A percentile compares a stretch with the other conserved stretches of the same genome.
Evolutionary conservation across 2,888 invertebrate genomes (phyloP).

Genomic region (Strigamia crassipes): DNA sequence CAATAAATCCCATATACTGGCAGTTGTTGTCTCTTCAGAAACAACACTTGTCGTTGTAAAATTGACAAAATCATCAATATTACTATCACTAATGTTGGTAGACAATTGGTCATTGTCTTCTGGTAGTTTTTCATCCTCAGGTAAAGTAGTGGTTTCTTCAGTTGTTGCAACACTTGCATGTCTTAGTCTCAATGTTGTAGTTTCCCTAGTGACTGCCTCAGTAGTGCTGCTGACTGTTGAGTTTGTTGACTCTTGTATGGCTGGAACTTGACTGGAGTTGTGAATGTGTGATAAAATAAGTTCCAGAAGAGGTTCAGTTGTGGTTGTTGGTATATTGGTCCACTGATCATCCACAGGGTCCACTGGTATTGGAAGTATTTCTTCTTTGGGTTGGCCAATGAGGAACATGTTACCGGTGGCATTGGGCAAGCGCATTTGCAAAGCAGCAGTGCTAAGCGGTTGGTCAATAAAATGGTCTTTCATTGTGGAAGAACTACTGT

Average conservation of each 20-base stretch:
- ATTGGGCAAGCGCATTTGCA: background rate
- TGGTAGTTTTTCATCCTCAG: background rate
- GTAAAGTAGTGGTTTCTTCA: background rate
- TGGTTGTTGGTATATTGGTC: background rate
- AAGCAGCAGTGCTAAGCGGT: background rate
- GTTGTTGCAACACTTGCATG: background rate
- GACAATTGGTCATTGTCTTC: background rate
- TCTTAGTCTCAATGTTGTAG: background rate
- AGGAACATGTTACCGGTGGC: slow-evolving; percentile 19
- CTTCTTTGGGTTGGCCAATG: slow-evolving; percentile 1
- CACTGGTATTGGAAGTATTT: background rate
- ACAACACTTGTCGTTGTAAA: background rate
- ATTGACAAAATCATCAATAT: background rate
- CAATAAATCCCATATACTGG: background rate
- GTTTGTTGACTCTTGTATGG: background rate
- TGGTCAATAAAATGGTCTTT: background rate
- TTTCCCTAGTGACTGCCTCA: background rate
- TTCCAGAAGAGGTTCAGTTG: background rate
- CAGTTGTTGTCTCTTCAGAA: background rate
- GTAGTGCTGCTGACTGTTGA: background rate
- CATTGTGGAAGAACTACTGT: background rate
- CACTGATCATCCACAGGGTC: background rate
- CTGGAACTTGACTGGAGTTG: background rate
- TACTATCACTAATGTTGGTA: background rate
- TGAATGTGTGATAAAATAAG: slow-evolving; percentile 1